Evolutionary conservation across 2,888 invertebrate genomes (phyloP), one percentile per base, ranked within the genome.

Genomic region (Metallyticus violacea): DNA sequence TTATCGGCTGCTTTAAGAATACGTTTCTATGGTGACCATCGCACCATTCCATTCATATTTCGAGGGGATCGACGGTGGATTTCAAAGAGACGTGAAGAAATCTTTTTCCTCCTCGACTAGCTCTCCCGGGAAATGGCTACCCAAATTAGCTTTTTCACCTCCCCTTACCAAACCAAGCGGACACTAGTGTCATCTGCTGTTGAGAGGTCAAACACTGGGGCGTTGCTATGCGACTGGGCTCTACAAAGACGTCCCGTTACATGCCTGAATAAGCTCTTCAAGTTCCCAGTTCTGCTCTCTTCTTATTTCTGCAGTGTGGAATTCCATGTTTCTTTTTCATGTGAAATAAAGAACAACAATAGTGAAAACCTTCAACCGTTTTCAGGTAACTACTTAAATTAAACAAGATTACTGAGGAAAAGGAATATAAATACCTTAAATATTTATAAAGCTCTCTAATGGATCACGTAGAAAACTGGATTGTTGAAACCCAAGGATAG

Each of bases 81-180:
- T 82, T 82, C 82, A 82, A 82, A 82, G 82, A 82, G 82, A 76
- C 29, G 76, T 40, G 76, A 27, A 82, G 82, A 82, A 40, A 76
- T 62, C 62, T 82, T 76, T 22, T 82, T 82, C 62, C 82, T 82
- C 82, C 27, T 62, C 62, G 26, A 26, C 82, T 27, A 62, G 76
- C 27, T 62, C 82, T 82, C 82, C 82, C 40, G 82, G 82, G 82
- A 82, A 62, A 82, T 82, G 82, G 82, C 82, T 27, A 76, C 82
- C 40, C 82, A 82, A 82, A 82, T 82, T 82, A 82, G 82, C 82
- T 82, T 82, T 82, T 76, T 82, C 82, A 82, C 82, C 82, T 76
- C 82, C 76, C 81, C 40, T 25, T 30, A 40, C 29, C 40, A 81
- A 81, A 81, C 81, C 29, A 40, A 26, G 40, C 30, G 25, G 81